Evolutionary conservation across 2,797 vertebrate species (phyloP), one percentile per base, ranked within the genome.

Genomic region (Remorina albescens): DNA sequence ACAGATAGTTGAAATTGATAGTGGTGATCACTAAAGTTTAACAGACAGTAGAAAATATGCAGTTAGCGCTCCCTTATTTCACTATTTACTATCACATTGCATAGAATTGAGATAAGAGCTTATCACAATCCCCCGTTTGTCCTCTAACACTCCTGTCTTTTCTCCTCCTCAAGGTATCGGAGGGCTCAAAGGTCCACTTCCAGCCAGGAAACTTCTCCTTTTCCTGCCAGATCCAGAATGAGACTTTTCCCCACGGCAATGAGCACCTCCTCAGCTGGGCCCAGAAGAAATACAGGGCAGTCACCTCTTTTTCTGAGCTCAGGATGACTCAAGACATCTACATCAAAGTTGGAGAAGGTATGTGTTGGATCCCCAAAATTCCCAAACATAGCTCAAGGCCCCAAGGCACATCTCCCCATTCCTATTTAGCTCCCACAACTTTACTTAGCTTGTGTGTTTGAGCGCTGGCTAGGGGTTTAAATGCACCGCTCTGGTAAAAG

Each of bases 321-420:
- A 96, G 95, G 94, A 94, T 97, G 91, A 95, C 97, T 67, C 95
- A 94, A 78, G 96, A 97, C 67, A 93, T 99, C 92, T 96, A 96
- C 84, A 96, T 99, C 93, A 99, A 98, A 96, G 97, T 99, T 59
- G 98, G 98, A 87, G 98, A 99, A 96, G 98, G 98, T 99, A 91
- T 84, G 91, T 80, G 53, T 55, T 36, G 50, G 67, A 87, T 85
- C 82, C 71, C 59, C 47, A 32, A 83, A 74, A 82, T 76, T 83
- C 73, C 78, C 78, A 82, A 71, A 82, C 72, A 82, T 81, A 83
- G 75, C 86, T 86, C 54, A 12, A 4, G 55, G 77, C 82, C 68
- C 71, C 25, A 34, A 69, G 73, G 78, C 86, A 55, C 28, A 12
- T 46, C 81, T 73, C 74, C 70, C 32, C 19, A 18, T 61, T 77